These are phyloP conservation scores for Campoplex nolae DNA, from an alignment of 2,888 invertebrate genomes.

Conservation along the genomic window DNA sequence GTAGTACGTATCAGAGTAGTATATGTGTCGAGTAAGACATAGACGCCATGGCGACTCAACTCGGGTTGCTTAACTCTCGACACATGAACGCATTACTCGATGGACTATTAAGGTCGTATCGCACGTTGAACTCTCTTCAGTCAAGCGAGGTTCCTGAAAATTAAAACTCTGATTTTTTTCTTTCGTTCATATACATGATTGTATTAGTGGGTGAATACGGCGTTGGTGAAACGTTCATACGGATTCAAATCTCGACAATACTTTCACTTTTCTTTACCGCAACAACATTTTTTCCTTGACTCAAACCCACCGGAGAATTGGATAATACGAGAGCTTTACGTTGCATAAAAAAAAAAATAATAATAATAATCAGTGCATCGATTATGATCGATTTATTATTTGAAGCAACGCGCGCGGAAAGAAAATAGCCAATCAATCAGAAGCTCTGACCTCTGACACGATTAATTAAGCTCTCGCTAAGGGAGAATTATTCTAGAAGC, in stretches of 20 bases:
- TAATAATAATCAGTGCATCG: not conserved
- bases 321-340: not conserved
- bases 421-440: conserved; percentile 46
- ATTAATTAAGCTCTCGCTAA: conserved; percentile 51
- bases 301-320: conserved; percentile 16
- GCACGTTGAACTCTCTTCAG: conserved; percentile 66
- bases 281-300: conserved; percentile 16
- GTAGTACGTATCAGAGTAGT: not conserved
- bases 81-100: conserved; percentile 65
- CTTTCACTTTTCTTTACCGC: conserved; percentile 50
- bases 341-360: not conserved
- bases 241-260: conserved; percentile 46
- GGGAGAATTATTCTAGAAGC: not conserved
- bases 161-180: conserved; percentile 39
- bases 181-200: not conserved
- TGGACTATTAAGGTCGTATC: conserved; percentile 66
- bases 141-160: conserved; percentile 61
- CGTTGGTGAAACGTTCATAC: conserved; percentile 14
- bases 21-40: conserved; percentile 2
- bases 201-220: not conserved
- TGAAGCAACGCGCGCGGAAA: not conserved
- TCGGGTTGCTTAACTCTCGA: conserved; percentile 61
- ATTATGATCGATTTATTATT: conserved; percentile 23
- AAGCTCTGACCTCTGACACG: conserved; percentile 43
- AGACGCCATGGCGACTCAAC: conserved; percentile 8